Conservation (phyloP, 1,140 invertebrate genomes). For the Vollenhovia emeryi region DNA sequence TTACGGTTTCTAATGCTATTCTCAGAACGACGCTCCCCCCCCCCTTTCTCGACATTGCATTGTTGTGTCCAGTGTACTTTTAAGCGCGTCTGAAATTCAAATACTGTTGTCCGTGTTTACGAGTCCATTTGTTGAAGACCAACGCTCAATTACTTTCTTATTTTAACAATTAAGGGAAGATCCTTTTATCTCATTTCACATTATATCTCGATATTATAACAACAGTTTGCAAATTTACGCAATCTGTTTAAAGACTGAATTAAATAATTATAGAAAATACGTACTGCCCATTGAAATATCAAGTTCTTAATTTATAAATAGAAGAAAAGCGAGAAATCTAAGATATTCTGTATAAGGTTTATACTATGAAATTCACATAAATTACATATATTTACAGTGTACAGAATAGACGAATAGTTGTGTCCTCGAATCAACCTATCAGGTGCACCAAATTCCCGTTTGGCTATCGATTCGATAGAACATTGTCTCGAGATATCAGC, state of each 20-base stretch:
- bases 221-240: neutral
- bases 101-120: neutral
- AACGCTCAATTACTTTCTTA: neutral
- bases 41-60: neutral
- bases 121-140: neutral
- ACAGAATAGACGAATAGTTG: neutral
- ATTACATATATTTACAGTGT: constrained; percentile 1
- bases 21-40: neutral
- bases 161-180: neutral
- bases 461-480: constrained; percentile 55
- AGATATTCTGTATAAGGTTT: neutral
- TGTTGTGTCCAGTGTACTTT: neutral
- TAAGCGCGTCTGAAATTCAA: neutral
- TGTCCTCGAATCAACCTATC: constrained; percentile 32
- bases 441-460: constrained; percentile 7
- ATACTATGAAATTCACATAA: neutral
- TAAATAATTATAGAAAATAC: neutral
- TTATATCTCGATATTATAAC: neutral
- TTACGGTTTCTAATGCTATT: neutral
- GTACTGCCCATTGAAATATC: neutral
- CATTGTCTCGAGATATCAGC: constrained; percentile 67
- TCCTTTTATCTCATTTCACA: neutral
- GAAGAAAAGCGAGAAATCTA: neutral
- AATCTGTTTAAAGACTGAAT: neutral
- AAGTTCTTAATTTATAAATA: neutral